These are phyloP conservation scores for Genyomyrus donnyi DNA, from an alignment of 2,113 vertebrate genomes.

Conservation along the genomic window DNA sequence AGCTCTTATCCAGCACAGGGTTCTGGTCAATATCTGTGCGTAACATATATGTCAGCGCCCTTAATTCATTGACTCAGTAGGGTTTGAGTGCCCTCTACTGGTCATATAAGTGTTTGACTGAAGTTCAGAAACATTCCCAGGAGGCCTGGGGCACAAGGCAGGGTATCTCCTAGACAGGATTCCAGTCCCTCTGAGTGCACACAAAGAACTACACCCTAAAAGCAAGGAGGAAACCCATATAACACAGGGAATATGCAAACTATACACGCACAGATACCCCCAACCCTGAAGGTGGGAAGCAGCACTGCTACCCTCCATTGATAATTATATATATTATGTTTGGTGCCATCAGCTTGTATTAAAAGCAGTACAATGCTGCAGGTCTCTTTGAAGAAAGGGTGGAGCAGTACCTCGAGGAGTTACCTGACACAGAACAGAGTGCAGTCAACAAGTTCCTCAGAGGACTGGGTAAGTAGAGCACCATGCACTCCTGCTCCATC, in stretches of 20 bases:
- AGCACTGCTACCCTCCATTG: background rate
- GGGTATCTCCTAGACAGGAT: background rate
- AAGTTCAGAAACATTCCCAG: background rate
- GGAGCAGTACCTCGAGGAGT: conserved; percentile 93
- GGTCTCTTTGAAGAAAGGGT: conserved; percentile 94
- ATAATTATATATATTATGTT: background rate
- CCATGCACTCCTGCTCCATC: background rate
- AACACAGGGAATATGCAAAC: background rate
- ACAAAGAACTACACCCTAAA: background rate
- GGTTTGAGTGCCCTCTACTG: conserved; percentile 32
- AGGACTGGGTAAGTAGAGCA: conserved; percentile 78
- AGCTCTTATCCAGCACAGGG: background rate
- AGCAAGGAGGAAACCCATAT: background rate
- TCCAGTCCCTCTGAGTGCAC: background rate
- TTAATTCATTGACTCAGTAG: background rate
- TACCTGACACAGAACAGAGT: conserved; percentile 94
- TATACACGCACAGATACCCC: background rate
- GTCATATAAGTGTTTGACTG: background rate
- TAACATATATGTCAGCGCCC: background rate
- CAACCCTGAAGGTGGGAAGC: background rate
- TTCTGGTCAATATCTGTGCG: conserved; percentile 39
- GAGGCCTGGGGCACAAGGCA: background rate
- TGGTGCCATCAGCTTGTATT: background rate
- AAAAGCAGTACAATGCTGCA: conserved; percentile 39
- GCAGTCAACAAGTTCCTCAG: conserved; percentile 96